Evolutionary conservation across 2,888 invertebrate species (phyloP), one percentile per base, ranked within the genome.

Genomic region (Cantharis rustica): DNA sequence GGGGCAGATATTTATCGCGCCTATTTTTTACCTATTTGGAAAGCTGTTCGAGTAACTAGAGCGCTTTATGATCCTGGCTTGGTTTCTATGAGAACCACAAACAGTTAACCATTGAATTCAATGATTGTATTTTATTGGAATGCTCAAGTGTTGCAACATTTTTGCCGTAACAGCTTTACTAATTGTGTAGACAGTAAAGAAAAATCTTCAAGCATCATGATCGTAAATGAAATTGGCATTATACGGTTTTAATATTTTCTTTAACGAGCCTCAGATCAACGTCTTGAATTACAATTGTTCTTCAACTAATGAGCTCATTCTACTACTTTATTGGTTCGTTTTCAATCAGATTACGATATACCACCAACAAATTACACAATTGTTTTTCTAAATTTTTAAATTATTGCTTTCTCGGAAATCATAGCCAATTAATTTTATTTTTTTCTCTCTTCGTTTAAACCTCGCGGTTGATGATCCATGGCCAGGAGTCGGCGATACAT

Each of bases 1-100:
- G 61, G 76, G 80, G 74, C 75, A 79, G 80, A 80, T 81, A 81
- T 81, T 80, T 81, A 81, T 80, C 81, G 77, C 75, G 77, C 73
- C 75, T 79, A 79, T 81, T 81, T 81, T 80, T 81, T 81, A 78
- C 80, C 80, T 78, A 80, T 81, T 81, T 81, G 80, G 80, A 80
- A 79, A 78, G 76, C 79, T 66, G 73, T 64, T 75, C 79, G 64
- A 66, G 77, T 80, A 82, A 81, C 81, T 80, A 80, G 80, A 81
- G 79, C 81, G 80, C 80, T 82, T 82, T 82, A 82, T 79, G 82
- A 80, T 75, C 75, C 79, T 68, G 74, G 64, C 76, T 76, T 17
- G 47, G 17, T 76, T 79, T 79, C 79, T 80, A 79, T 77, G 75
- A 79, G 79, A 79, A 79, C 78, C 73, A 75, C 75, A 77, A 77